phyloP scores from a whole-genome alignment of 1,140 invertebrate genomes.

The Anoplolepis gracilipes region DNA sequence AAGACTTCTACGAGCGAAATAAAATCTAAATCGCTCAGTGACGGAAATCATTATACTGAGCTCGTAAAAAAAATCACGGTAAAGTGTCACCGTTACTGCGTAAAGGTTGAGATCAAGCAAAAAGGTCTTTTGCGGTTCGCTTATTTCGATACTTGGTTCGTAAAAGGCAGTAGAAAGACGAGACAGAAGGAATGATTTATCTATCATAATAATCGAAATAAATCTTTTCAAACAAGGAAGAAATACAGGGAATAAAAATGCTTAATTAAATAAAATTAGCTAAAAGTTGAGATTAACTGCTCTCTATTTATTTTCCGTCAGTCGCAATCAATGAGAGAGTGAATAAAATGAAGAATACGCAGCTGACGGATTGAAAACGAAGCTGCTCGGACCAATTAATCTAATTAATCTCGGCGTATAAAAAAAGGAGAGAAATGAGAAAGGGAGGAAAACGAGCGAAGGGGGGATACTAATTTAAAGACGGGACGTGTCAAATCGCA shows the following conservation, averaged over 20 bases:
- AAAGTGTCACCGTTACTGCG: not conserved
- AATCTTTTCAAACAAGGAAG: not conserved
- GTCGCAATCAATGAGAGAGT: not conserved
- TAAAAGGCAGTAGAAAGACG: too few species aligned
- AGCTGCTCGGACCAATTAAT: not conserved
- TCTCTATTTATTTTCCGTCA: not conserved
- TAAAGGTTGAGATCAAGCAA: not conserved
- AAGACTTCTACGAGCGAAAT: not conserved
- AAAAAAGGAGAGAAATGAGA: not conserved
- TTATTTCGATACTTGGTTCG: not conserved
- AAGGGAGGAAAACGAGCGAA: too few species aligned
- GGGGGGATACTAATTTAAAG: not conserved
- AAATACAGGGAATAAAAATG: too few species aligned
- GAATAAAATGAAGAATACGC: not conserved
- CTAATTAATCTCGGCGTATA: not conserved
- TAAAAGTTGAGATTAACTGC: not conserved
- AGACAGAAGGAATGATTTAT: not conserved
- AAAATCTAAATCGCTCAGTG: not conserved
- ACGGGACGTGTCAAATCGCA: not conserved
- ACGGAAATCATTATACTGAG: not conserved
- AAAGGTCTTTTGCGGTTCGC: not conserved
- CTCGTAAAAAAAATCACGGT: slow-evolving; percentile 17
- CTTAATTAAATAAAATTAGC: not conserved
- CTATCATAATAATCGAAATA: not conserved
- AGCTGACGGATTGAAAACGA: not conserved